A percentile compares a stretch with the other conserved stretches of the same genome.
Evolutionary conservation across 2,888 invertebrate species (phyloP).

Genomic region (Torymus aiolomorphi): DNA sequence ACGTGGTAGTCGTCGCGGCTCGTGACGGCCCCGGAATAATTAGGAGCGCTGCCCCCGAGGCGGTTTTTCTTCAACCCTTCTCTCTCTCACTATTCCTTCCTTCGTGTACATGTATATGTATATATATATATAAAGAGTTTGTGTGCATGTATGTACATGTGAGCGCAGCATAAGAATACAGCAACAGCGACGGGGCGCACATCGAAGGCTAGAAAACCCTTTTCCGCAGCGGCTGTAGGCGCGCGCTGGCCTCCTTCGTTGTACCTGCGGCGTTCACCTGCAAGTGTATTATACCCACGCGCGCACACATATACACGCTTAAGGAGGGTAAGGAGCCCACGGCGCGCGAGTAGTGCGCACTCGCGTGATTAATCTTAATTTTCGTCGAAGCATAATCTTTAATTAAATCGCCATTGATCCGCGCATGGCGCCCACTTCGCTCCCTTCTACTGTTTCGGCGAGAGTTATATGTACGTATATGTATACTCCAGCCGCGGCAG

Average conservation of each 20-base stretch:
- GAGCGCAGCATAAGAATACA: not conserved
- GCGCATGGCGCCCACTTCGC: conserved; percentile 47
- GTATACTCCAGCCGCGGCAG: conserved; percentile 1
- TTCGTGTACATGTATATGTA: not conserved
- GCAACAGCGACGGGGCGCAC: not conserved
- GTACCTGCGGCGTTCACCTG: not conserved
- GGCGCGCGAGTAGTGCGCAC: conserved; percentile 42
- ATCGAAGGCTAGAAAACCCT: conserved; percentile 18
- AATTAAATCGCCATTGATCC: conserved; percentile 75
- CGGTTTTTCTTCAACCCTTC: conserved; percentile 39
- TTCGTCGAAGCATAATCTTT: conserved; percentile 72
- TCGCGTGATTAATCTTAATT: conserved; percentile 74
- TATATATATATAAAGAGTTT: not conserved
- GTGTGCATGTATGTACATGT: not conserved
- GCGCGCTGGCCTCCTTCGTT: not conserved
- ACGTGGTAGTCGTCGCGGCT: conserved; percentile 17
- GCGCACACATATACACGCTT: not conserved
- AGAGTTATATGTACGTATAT: not conserved
- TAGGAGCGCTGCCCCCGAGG: conserved; percentile 63
- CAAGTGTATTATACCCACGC: not conserved
- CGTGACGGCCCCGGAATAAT: conserved; percentile 65
- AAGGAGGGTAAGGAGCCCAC: conserved; percentile 6
- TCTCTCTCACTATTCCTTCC: conserved; percentile 48
- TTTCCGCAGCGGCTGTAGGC: not conserved
- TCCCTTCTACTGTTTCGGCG: not conserved